These are phyloP conservation scores for Troglohyphantes excavatus DNA, from an alignment of 2,888 invertebrate species.

Conservation along the genomic window DNA sequence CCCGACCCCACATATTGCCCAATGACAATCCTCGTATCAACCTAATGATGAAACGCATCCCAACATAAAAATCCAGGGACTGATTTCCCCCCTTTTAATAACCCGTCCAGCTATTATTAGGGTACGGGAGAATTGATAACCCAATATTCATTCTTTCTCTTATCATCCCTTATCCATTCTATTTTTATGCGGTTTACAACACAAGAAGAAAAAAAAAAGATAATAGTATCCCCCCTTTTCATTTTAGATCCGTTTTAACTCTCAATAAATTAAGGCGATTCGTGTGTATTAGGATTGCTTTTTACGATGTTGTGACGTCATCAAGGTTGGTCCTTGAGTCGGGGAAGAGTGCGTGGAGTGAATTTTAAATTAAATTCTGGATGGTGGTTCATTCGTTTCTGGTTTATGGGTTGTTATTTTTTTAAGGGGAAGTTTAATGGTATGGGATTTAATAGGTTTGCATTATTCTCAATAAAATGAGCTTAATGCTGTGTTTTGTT, in stretches of 20 bases:
- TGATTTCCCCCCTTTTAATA: constrained; percentile 57
- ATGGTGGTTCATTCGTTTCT: background rate
- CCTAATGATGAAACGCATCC: constrained; percentile 60
- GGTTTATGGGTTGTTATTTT: background rate
- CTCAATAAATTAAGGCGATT: constrained; percentile 46
- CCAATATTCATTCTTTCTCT: constrained; percentile 30
- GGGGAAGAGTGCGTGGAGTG: constrained; percentile 35
- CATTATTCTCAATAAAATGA: constrained; percentile 4
- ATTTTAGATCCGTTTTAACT: constrained; percentile 36
- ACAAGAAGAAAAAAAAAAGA: background rate
- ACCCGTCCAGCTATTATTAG: constrained; percentile 42
- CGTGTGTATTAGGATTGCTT: constrained; percentile 48
- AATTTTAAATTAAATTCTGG: constrained; percentile 36
- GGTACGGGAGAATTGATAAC: constrained; percentile 34
- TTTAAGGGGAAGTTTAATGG: too few relatives aligned
- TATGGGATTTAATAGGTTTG: background rate
- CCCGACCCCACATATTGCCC: constrained; percentile 27
- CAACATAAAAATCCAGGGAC: constrained; percentile 43
- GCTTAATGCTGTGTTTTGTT: constrained; percentile 7
- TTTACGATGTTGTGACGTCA: constrained; percentile 43
- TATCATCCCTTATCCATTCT: constrained; percentile 12
- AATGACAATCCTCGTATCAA: constrained; percentile 28
- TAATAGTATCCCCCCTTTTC: background rate
- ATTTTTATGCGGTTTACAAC: background rate
- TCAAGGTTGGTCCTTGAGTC: background rate